These are phyloP conservation scores for Tachysurus vachellii DNA, from an alignment of 2,113 vertebrate species.

Conservation along the genomic window DNA sequence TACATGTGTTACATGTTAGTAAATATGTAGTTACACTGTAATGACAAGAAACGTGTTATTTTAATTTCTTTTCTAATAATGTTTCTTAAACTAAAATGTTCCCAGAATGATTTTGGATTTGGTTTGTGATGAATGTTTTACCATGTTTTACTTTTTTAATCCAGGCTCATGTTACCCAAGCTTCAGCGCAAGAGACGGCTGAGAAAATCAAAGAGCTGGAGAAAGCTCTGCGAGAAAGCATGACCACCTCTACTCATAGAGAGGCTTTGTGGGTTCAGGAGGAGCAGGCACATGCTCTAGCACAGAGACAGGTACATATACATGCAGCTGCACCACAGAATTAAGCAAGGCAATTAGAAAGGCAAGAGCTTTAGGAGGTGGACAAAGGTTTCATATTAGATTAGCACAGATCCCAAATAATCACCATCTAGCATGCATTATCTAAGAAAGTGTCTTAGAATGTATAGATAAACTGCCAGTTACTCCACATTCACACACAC, in stretches of 20 bases:
- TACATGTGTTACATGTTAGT: neutral
- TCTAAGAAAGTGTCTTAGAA: neutral
- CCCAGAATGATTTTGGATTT: neutral
- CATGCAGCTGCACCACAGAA: neutral
- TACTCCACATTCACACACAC: neutral
- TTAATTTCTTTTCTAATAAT: neutral
- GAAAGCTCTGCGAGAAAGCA: conserved; percentile 70
- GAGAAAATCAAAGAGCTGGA: conserved; percentile 72
- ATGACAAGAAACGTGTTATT: neutral
- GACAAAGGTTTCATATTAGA: neutral
- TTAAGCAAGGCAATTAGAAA: neutral
- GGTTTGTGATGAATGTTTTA: neutral
- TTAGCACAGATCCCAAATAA: neutral
- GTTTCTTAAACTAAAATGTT: neutral
- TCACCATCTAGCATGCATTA: neutral
- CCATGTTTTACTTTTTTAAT: conserved; percentile 43
- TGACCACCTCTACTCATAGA: conserved; percentile 70
- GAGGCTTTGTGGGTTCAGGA: conserved; percentile 73
- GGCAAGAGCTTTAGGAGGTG: neutral
- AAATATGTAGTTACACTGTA: neutral
- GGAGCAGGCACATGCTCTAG: conserved; percentile 64
- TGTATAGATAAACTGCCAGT: neutral
- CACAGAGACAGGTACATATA: conserved; percentile 68
- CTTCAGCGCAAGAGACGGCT: conserved; percentile 65
- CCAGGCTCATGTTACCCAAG: conserved; percentile 63